phyloP scores from a whole-genome alignment of 2,888 invertebrate species.

The Thyatira batis region DNA sequence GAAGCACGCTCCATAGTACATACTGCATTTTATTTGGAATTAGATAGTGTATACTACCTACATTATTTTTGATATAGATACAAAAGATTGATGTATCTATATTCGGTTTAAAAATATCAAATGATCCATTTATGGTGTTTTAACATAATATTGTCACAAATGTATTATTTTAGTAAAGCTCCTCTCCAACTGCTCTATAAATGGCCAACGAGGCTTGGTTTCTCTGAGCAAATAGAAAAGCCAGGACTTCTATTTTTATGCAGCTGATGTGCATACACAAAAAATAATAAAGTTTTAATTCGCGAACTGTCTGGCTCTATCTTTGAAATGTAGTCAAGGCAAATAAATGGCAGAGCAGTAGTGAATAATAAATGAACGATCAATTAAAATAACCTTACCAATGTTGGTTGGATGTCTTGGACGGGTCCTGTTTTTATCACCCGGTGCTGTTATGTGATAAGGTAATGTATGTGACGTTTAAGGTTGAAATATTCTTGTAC shows the following conservation, averaged over 20 bases:
- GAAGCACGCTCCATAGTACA: too few species aligned
- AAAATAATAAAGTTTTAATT: neutral
- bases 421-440: constrained; percentile 1
- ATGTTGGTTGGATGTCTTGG: neutral
- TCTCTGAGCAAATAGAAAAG: too few species aligned
- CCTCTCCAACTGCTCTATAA: too few species aligned
- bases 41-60: too few species aligned
- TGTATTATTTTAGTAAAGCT: too few species aligned
- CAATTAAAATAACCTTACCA: constrained; percentile 3
- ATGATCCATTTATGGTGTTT: too few species aligned
- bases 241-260: too few species aligned
- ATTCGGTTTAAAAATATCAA: neutral
- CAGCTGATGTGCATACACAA: neutral
- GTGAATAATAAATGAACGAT: constrained; percentile 3
- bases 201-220: too few species aligned
- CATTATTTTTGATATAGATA: too few species aligned
- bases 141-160: too few species aligned
- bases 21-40: too few species aligned
- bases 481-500: neutral
- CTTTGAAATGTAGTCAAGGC: neutral
- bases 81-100: too few species aligned
- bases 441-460: constrained; percentile 1
- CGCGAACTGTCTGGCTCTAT: neutral
- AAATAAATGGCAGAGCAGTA: neutral
- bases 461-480: neutral